Conservation (phyloP, 2,113 vertebrate species). For the Oryzias curvinotus region DNA sequence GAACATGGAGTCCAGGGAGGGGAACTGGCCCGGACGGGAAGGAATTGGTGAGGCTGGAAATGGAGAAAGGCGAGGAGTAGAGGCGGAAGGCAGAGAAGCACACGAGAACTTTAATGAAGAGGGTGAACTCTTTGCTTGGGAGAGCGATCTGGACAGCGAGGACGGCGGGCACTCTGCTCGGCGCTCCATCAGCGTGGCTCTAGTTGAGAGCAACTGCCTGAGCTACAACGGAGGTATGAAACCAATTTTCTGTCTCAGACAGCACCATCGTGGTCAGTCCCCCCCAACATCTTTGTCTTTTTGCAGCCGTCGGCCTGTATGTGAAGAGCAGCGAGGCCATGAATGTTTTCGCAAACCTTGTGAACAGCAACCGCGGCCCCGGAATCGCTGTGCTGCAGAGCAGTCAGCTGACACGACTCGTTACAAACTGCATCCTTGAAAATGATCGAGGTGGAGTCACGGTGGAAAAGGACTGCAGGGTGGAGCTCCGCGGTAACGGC, state of each 20-base stretch:
- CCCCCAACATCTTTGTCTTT: constrained; percentile 2
- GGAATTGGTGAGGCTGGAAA: constrained; percentile 49
- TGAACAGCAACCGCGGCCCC: constrained; percentile 79
- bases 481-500: constrained; percentile 87
- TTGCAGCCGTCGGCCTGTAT: constrained; percentile 86
- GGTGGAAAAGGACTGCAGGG: constrained; percentile 83
- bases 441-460: constrained; percentile 82
- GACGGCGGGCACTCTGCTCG: constrained; percentile 79
- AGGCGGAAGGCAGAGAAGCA: constrained; percentile 72
- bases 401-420: constrained; percentile 81
- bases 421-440: constrained; percentile 85
- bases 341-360: constrained; percentile 82
- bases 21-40: constrained; percentile 76
- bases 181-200: constrained; percentile 78
- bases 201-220: constrained; percentile 88
- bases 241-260: neutral
- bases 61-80: constrained; percentile 64
- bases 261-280: neutral
- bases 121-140: constrained; percentile 83
- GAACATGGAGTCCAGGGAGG: constrained; percentile 63
- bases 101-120: constrained; percentile 88
- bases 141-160: constrained; percentile 85
- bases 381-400: constrained; percentile 86
- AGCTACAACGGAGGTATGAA: constrained; percentile 83
- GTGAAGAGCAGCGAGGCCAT: constrained; percentile 86